A percentile compares a stretch with the other conserved stretches of the same genome.
Conservation (phyloP, 2,797 vertebrate species). For the Rhinatrema bivittatum region DNA sequence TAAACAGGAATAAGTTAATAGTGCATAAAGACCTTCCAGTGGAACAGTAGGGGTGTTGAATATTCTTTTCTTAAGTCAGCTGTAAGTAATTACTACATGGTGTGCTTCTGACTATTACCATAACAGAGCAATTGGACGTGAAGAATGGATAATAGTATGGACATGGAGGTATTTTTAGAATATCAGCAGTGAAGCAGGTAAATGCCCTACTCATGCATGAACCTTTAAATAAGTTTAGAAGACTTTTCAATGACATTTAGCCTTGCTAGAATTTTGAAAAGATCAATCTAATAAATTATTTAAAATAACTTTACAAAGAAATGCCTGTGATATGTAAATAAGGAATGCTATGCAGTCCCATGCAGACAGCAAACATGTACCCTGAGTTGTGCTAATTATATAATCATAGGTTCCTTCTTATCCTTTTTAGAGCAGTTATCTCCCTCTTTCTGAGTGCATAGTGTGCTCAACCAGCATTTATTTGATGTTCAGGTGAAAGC, state of each 20-base stretch:
- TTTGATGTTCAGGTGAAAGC: conserved; percentile 15
- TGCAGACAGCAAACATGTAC: conserved; percentile 24
- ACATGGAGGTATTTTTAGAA: conserved; percentile 90
- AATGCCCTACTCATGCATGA: conserved; percentile 53
- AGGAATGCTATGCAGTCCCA: conserved; percentile 29
- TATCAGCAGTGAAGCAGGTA: conserved; percentile 71
- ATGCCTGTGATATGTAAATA: conserved; percentile 59
- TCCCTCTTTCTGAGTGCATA: conserved; percentile 16
- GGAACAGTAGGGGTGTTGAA: conserved; percentile 89
- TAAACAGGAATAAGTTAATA: conserved; percentile 99
- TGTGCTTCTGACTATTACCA: conserved; percentile 97
- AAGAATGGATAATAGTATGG: conserved; percentile 98
- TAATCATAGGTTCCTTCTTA: conserved; percentile 42
- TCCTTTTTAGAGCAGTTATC: conserved; percentile 33
- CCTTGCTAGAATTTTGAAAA: conserved; percentile 53
- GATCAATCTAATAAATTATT: conserved; percentile 68
- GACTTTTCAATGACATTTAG: conserved; percentile 52
- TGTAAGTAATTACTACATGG: conserved; percentile 99
- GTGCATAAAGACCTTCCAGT: conserved; percentile 96
- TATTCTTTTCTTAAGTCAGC: conserved; percentile 98
- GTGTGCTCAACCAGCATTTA: neutral
- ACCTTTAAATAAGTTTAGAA: conserved; percentile 60
- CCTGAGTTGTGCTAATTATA: conserved; percentile 35
- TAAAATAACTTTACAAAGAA: conserved; percentile 56
- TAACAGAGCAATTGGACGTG: conserved; percentile 99